These are phyloP conservation scores for Aricia artaxerxes DNA, from an alignment of 2,888 invertebrate genomes.

Conservation along the genomic window DNA sequence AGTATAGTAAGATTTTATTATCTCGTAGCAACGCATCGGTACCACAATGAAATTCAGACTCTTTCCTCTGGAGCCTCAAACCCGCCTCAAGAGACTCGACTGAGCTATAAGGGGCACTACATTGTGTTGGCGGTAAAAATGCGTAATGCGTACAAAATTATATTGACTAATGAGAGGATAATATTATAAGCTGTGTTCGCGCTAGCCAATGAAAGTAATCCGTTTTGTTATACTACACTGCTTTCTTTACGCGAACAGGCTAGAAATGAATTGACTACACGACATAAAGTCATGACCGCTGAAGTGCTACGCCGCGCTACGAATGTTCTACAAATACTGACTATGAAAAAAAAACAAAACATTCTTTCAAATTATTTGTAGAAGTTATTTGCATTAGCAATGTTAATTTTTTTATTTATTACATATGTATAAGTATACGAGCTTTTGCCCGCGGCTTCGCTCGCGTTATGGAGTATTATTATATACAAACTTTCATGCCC, in stretches of 20 bases:
- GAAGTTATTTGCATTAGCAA: neutral
- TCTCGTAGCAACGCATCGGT: neutral
- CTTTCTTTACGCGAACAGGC: neutral
- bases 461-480: too few relatives aligned
- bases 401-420: too few relatives aligned
- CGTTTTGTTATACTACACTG: neutral
- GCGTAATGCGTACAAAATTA: neutral
- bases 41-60: too few relatives aligned
- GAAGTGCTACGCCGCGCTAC: slow-evolving; percentile 16
- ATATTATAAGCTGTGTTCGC: neutral
- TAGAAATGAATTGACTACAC: neutral
- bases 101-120: neutral
- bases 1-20: neutral
- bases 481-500: too few relatives aligned
- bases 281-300: slow-evolving; percentile 13
- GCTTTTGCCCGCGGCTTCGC: too few relatives aligned
- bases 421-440: too few relatives aligned
- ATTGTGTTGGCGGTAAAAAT: neutral
- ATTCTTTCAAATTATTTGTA: neutral
- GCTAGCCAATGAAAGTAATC: neutral
- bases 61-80: neutral
- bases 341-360: neutral
- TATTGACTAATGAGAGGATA: neutral
- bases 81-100: neutral
- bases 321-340: neutral